phyloP scores from a whole-genome alignment of 2,888 invertebrate genomes.

The Agrotis exclamationis region DNA sequence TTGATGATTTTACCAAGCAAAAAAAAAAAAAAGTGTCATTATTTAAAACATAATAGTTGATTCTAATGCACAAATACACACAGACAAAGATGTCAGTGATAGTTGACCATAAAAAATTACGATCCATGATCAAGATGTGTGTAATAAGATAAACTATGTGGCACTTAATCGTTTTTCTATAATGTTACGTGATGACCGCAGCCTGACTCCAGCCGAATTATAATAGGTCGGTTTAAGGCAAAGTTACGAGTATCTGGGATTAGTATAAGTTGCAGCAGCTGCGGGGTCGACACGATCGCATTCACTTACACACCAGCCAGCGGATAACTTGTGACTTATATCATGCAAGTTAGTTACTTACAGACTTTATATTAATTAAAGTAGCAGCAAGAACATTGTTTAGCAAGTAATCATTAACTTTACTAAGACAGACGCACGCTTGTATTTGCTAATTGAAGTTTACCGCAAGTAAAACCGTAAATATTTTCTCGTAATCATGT shows the following conservation, averaged over 20 bases:
- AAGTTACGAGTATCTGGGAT: conserved; percentile 56
- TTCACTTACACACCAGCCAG: conserved; percentile 50
- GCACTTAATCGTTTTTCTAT: neutral
- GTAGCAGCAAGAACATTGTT: neutral
- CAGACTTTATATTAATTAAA: conserved; percentile 21
- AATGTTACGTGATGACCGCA: neutral
- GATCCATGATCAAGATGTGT: no score
- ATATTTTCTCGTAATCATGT: neutral
- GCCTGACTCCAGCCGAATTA: conserved; percentile 31
- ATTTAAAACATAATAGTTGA: no score
- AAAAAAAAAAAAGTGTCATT: no score
- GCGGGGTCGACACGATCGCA: conserved; percentile 28
- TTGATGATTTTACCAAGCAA: no score
- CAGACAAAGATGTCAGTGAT: neutral
- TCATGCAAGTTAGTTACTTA: conserved; percentile 20
- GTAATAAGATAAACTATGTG: no score
- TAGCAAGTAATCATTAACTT: conserved; percentile 10
- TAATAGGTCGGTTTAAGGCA: conserved; percentile 51
- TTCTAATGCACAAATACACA: neutral
- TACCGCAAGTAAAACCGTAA: conserved; percentile 1
- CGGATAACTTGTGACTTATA: conserved; percentile 50
- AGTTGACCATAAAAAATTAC: no score
- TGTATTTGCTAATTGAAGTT: conserved; percentile 2
- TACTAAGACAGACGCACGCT: neutral
- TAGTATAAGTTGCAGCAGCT: conserved; percentile 39